Base-by-base conservation (phyloP, 2,113 vertebrate species). In the Notarius lentiginosus region DNA sequence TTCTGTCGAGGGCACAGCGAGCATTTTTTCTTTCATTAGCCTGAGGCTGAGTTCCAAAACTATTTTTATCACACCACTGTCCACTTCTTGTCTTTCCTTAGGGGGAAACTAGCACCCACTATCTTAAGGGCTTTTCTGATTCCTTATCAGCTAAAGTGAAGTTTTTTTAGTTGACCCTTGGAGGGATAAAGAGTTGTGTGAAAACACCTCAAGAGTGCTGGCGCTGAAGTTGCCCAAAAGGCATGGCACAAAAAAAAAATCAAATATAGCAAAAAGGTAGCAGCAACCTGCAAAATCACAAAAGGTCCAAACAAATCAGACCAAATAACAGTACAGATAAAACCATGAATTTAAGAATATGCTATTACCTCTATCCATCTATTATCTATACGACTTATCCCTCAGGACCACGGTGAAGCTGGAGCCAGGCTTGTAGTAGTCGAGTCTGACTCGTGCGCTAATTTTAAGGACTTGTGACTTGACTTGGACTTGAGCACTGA, bases 51-150 rank as follows among this genome's bases (percentile, higher is more conserved):
- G 30, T 41, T 70, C 68, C 15, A 70, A 15, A 34, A 70, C 68
- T 70, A 70, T 70, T 70, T 70, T 70, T 70, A 70, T 70, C 68
- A 70, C 30, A 70, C 15, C 30, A 41, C 30, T 34, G 68, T 70
- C 68, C 68, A 70, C 12, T 41, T 34, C 30, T 70, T 70, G 27
- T 30, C 30, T 34, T 30, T 70, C 34, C 68, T 68, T 68, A 27
- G 11, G 65, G 65, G n/a, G 65, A 66, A 66, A 66, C 27, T 68
- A 34, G 12, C 12, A 34, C 17, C 14, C 34, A 30, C 66, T 30
- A 70, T 17, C 68, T 41, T 70, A 70, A 68, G 27, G 27, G 5
- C 66, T 70, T 41, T 41, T 70, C 68, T 70, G 30, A 70, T 34
- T 70, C 68, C 68, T 70, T 34, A 70, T 27, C 65, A 66, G 68